Evolutionary conservation across 2,797 vertebrate species (phyloP).

Genomic region (Poeciliopsis gracilis): DNA sequence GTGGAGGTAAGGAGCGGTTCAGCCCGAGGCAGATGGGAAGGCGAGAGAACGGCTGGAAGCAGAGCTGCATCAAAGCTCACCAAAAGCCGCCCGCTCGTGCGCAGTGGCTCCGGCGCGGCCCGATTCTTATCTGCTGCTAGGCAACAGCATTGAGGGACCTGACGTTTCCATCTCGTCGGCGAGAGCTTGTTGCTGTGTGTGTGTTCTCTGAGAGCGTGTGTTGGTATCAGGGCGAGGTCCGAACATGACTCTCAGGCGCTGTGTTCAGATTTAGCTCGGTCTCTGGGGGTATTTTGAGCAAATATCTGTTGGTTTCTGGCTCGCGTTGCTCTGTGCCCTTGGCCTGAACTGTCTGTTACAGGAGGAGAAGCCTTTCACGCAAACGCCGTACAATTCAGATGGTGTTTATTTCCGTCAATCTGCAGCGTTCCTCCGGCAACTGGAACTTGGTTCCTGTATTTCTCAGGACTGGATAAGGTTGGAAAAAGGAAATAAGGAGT

Average conservation of each 20-base stretch:
- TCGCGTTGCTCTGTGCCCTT: slow-evolving; percentile 31
- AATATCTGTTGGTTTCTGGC: slow-evolving; percentile 32
- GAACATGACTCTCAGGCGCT: slow-evolving; percentile 35
- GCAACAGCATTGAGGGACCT: slow-evolving; percentile 75
- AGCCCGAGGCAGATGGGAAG: slow-evolving; percentile 23
- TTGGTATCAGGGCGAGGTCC: slow-evolving; percentile 39
- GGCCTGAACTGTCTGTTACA: slow-evolving; percentile 20
- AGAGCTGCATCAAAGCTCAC: slow-evolving; percentile 48
- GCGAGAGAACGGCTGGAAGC: slow-evolving; percentile 14
- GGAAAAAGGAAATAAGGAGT: not conserved
- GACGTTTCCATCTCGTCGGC: slow-evolving; percentile 51
- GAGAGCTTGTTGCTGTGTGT: slow-evolving; percentile 22
- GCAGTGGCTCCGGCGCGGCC: slow-evolving; percentile 66
- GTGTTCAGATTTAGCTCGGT: slow-evolving; percentile 48
- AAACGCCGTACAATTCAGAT: slow-evolving; percentile 24
- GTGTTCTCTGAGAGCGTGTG: slow-evolving; percentile 32
- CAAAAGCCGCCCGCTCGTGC: slow-evolving; percentile 61
- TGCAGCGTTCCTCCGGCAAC: not conserved
- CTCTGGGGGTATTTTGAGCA: slow-evolving; percentile 46
- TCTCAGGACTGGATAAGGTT: not conserved
- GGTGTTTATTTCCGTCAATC: not conserved
- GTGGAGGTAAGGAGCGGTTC: slow-evolving; percentile 19
- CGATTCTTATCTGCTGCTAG: slow-evolving; percentile 82
- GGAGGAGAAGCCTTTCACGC: slow-evolving; percentile 37
- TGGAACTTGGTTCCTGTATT: not conserved